phyloP scores from a whole-genome alignment of 2,888 invertebrate species.

The Digitonthophagus gazella region DNA sequence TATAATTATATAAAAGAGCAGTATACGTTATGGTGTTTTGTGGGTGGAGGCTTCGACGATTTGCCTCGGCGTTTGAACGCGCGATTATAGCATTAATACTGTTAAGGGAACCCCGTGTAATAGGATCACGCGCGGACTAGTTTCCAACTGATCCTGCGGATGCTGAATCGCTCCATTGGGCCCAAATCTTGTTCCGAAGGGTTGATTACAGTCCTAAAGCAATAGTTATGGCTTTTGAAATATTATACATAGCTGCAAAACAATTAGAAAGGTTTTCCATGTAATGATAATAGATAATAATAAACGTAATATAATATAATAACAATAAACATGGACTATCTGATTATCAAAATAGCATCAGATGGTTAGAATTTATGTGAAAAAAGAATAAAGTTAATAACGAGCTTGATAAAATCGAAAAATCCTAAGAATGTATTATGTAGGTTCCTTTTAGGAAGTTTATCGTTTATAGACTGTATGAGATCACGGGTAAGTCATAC shows the following conservation, averaged over 20 bases:
- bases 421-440: too few relatives aligned
- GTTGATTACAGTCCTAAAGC: neutral
- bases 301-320: too few relatives aligned
- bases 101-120: neutral
- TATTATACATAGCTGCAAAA: neutral
- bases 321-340: too few relatives aligned
- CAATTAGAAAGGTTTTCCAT: neutral
- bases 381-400: too few relatives aligned
- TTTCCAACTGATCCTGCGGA: neutral
- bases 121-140: neutral
- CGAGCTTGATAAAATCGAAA: too few relatives aligned
- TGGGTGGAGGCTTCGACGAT: neutral
- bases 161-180: neutral
- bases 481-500: neutral
- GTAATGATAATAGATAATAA: too few relatives aligned
- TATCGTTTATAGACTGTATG: neutral
- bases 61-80: neutral
- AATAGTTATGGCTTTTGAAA: neutral
- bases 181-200: neutral
- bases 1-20: neutral
- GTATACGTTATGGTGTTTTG: neutral
- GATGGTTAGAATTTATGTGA: too few relatives aligned
- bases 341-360: too few relatives aligned
- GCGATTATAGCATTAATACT: neutral
- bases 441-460: too few relatives aligned